Conservation (phyloP, 2,113 vertebrate genomes). For the Tupaia tana region DNA sequence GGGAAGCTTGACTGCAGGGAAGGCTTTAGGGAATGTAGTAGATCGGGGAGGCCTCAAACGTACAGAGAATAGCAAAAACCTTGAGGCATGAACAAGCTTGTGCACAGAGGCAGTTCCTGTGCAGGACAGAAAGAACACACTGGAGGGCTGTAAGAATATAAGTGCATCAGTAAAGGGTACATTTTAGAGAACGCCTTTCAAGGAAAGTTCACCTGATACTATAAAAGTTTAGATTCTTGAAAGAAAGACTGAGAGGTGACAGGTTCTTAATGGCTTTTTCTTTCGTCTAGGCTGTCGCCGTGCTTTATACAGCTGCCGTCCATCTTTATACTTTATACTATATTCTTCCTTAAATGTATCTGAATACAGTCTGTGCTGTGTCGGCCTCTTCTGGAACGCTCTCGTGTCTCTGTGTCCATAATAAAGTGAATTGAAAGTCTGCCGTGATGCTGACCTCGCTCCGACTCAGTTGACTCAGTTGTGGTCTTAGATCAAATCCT, state of each 20-base stretch:
- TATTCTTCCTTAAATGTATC: too few relatives aligned
- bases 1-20: not conserved
- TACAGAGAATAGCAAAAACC: not conserved
- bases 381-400: not conserved
- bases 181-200: not conserved
- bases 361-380: not conserved
- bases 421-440: not conserved
- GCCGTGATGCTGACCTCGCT: rapidly evolving
- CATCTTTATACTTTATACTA: not conserved
- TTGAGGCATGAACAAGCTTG: not conserved
- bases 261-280: not conserved
- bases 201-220: not conserved
- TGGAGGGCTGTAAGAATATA: not conserved
- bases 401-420: not conserved
- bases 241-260: not conserved
- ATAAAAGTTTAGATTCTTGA: not conserved
- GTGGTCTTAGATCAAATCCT: not conserved
- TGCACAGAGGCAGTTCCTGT: not conserved
- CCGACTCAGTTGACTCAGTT: not conserved
- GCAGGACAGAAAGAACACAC: not conserved
- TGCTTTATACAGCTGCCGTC: not conserved
- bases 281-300: not conserved
- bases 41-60: not conserved
- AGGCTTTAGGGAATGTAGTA: not conserved
- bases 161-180: not conserved